phyloP scores from a whole-genome alignment of 2,888 invertebrate genomes.

The Synanthedon andrenaeformis region DNA sequence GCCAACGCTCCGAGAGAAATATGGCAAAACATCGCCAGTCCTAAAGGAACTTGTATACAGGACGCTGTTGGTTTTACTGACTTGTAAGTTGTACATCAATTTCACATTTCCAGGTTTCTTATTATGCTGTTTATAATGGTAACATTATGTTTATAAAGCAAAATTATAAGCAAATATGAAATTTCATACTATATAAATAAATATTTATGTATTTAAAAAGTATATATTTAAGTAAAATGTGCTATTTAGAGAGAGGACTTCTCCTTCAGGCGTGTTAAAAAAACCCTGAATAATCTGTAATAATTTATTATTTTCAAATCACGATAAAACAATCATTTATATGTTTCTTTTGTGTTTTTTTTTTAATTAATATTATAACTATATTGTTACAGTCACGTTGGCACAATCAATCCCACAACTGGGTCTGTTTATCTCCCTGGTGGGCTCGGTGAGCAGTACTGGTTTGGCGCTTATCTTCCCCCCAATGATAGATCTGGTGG shows the following conservation, averaged over 20 bases:
- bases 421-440: slow-evolving; percentile 88
- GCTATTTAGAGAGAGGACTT: too few relatives aligned
- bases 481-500: slow-evolving; percentile 85
- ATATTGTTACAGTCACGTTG: slow-evolving; percentile 75
- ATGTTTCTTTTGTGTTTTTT: neutral
- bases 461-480: slow-evolving; percentile 90
- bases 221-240: too few relatives aligned
- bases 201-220: too few relatives aligned
- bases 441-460: slow-evolving; percentile 91
- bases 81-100: slow-evolving; percentile 74
- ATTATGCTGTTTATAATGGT: too few relatives aligned
- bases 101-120: too few relatives aligned
- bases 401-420: slow-evolving; percentile 90
- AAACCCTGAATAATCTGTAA: too few relatives aligned
- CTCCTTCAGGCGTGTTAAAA: too few relatives aligned
- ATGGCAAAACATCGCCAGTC: slow-evolving; percentile 69
- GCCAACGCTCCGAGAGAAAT: slow-evolving; percentile 73
- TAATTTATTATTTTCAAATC: too few relatives aligned
- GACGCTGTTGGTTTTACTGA: slow-evolving; percentile 78
- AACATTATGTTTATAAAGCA: too few relatives aligned
- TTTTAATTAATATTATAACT: neutral
- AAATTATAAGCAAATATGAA: too few relatives aligned
- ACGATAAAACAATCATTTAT: neutral
- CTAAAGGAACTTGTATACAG: slow-evolving; percentile 79
- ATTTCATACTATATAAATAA: too few relatives aligned